These are phyloP conservation scores for Cydia amplana DNA, from an alignment of 1,140 invertebrate genomes.

Conservation along the genomic window DNA sequence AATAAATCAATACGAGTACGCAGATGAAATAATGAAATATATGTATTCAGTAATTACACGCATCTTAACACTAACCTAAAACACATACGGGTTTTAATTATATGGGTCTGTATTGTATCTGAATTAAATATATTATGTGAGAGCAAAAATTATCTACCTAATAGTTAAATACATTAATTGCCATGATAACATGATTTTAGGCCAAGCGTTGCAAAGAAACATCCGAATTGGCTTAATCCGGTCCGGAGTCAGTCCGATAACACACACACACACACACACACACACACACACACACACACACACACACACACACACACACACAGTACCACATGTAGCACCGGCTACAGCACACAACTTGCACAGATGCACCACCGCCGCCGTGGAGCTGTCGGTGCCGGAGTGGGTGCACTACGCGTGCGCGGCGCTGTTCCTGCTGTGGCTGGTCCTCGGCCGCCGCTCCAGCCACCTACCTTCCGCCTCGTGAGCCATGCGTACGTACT, in stretches of 20 bases:
- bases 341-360: slow-evolving; percentile 35
- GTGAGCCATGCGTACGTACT: slow-evolving; percentile 37
- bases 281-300: too few species aligned
- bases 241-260: neutral
- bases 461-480: slow-evolving; percentile 51
- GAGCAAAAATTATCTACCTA: neutral
- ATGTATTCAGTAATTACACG: neutral
- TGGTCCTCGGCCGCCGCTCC: slow-evolving; percentile 58
- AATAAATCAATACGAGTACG: too few species aligned
- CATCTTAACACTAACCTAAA: neutral
- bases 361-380: slow-evolving; percentile 72
- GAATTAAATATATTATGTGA: neutral
- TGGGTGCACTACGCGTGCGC: slow-evolving; percentile 70
- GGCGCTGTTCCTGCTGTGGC: slow-evolving; percentile 64
- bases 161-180: too few species aligned
- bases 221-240: too few species aligned
- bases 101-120: neutral
- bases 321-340: slow-evolving; percentile 16
- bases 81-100: neutral
- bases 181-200: too few species aligned
- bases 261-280: too few species aligned
- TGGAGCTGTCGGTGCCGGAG: slow-evolving; percentile 69
- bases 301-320: neutral
- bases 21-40: too few species aligned
- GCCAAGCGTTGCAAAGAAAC: too few species aligned